phyloP scores from a whole-genome alignment of 2,113 vertebrate species.

The Brachirus orientalis region DNA sequence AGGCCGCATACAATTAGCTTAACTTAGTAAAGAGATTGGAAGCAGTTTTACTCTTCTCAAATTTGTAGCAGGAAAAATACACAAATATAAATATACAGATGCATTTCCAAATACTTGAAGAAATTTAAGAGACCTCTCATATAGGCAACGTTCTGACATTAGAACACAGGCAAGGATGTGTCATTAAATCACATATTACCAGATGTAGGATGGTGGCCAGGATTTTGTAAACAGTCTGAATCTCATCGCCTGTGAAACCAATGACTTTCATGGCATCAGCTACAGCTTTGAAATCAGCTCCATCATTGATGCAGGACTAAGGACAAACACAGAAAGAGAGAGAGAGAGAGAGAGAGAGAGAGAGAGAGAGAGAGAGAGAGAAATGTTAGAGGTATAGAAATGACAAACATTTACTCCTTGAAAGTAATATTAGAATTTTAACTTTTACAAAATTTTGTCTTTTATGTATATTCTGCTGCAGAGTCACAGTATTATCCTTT shows the following conservation, averaged over 20 bases:
- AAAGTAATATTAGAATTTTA: no score
- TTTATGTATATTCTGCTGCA: not conserved
- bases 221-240: conserved; percentile 96
- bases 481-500: not conserved
- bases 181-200: conserved; percentile 78
- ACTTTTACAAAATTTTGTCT: no score
- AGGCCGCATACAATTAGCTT: no score
- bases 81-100: no score
- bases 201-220: conserved; percentile 94
- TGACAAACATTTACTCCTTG: no score
- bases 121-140: no score
- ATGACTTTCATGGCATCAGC: conserved; percentile 98
- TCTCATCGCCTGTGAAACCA: conserved; percentile 93
- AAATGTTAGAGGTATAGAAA: no score
- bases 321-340: conserved; percentile 12
- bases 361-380: not conserved
- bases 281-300: conserved; percentile 92
- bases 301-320: conserved; percentile 91
- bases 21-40: no score
- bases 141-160: not conserved
- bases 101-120: no score
- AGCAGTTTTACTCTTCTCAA: no score
- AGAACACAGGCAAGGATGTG: not conserved
- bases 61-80: no score
- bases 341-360: not conserved